These are phyloP conservation scores for Vulpes lagopus DNA, from an alignment of 2,113 vertebrate species.

Conservation along the genomic window DNA sequence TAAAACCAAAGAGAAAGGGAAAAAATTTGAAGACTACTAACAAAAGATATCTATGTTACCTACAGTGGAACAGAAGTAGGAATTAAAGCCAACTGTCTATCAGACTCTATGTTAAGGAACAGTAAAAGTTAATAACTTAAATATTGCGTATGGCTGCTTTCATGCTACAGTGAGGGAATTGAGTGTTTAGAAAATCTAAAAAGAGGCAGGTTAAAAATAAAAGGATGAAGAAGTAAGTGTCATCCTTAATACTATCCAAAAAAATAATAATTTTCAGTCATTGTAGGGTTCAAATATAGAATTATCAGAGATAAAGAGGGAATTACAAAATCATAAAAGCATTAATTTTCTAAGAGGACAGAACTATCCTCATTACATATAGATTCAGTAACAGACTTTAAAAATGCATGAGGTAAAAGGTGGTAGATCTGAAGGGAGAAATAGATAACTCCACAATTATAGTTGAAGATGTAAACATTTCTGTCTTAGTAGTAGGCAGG, in stretches of 20 bases:
- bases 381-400: background rate
- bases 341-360: background rate
- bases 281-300: background rate
- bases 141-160: background rate
- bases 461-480: background rate
- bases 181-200: background rate
- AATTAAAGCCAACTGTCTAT: background rate
- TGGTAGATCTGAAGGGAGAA: background rate
- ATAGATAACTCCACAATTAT: background rate
- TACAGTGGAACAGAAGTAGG: background rate
- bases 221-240: background rate
- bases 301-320: background rate
- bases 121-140: background rate
- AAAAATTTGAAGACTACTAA: background rate
- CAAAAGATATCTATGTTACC: background rate
- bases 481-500: background rate
- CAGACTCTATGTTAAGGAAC: background rate
- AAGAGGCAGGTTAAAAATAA: background rate
- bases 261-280: background rate
- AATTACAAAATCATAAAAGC: background rate
- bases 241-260: background rate
- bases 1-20: background rate
- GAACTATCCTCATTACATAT: background rate
- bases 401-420: background rate
- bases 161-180: background rate